Evolutionary conservation across 2,113 vertebrate genomes (phyloP).

Genomic region (Ammodytes dubius): DNA sequence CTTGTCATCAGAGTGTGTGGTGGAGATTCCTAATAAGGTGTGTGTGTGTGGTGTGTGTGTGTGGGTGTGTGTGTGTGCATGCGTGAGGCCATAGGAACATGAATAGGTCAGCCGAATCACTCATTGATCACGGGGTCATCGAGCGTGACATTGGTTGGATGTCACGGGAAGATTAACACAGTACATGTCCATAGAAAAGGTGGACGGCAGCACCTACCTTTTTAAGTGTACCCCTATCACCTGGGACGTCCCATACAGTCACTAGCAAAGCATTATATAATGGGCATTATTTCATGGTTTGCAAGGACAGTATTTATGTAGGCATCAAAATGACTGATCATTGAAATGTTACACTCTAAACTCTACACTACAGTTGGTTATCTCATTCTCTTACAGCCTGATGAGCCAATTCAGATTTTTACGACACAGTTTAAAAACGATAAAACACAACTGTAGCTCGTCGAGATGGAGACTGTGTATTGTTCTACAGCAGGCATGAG

Average conservation of each 20-base stretch:
- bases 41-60: background rate
- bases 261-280: background rate
- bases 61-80: constrained; percentile 10
- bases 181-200: constrained; percentile 8
- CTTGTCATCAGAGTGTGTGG: constrained; percentile 36
- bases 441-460: background rate
- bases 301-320: constrained; percentile 4
- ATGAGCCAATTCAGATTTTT: too few species aligned
- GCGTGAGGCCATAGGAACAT: constrained; percentile 6
- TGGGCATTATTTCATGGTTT: background rate
- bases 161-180: constrained; percentile 48
- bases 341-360: background rate
- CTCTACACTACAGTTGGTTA: too few species aligned
- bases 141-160: constrained; percentile 55
- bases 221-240: background rate
- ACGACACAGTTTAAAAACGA: too few species aligned
- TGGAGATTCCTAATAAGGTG: constrained; percentile 28
- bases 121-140: constrained; percentile 52
- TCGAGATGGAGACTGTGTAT: background rate
- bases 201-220: background rate
- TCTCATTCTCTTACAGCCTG: too few species aligned
- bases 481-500: too few species aligned
- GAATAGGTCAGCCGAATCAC: constrained; percentile 39
- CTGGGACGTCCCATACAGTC: background rate
- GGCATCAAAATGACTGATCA: background rate